Base-by-base conservation (phyloP, 2,888 invertebrate genomes). In the Gonocerus acuteangulatus region DNA sequence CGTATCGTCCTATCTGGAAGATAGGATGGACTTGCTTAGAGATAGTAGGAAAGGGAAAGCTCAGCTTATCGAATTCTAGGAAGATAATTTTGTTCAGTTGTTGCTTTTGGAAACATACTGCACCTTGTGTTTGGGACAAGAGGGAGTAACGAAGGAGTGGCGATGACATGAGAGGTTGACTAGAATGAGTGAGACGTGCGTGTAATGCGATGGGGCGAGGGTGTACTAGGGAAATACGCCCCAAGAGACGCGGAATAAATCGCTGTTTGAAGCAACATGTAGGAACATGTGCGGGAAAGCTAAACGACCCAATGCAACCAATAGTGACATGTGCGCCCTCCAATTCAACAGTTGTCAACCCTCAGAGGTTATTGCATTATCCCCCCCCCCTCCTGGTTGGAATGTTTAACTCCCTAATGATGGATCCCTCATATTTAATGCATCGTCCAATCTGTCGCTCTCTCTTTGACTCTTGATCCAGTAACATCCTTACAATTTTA, bases 331-430 rank as follows among this genome's bases (percentile, higher is more conserved):
- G 56, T 56, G 56, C 45, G 56, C 23, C 45, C 42, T 39, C 45
- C 56, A 44, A 56, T 56, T 56, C 56, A 56, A 56, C 56, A 56
- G 56, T 56, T 49, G 49, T 49, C 49, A 49, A 49, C 49, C 49
- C 49, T 19, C 19, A 7, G 19, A 15, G 32, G 54, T 56, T 56
- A 56, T 56, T 56, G 45, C 56, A 56, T 56, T 56, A 56, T 39
- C 4, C 16, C 6, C 21, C 47, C 47, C 16, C 6, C 22, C 6
- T 3, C 22, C 16, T 32, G 15, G 23, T 45, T 22, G 18, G 9
- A 47, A 47, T 21, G 47, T 47, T 47, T 47, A 42, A 15, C 23
- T 56, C 56, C 45, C 44, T 56, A 42, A 56, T 56, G 42, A 45
- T 44, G 16, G 27, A 32, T 56, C 56, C 54, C 56, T 44, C 45